Conservation (phyloP, 2,113 vertebrate genomes). For the Tympanuchus pallidicinctus region DNA sequence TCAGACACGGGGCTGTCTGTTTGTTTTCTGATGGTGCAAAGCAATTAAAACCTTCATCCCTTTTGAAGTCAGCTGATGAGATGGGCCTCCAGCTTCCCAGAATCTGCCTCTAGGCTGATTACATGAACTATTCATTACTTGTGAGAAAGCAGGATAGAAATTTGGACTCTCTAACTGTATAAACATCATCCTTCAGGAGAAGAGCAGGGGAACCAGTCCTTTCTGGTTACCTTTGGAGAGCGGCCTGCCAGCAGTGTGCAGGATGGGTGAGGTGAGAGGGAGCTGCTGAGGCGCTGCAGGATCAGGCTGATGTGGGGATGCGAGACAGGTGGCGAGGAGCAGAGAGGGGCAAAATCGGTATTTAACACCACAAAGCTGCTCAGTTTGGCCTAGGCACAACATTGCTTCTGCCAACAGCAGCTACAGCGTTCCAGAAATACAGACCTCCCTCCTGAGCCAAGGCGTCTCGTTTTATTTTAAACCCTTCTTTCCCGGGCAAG, state of each 20-base stretch:
- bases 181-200: background rate
- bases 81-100: background rate
- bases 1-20: background rate
- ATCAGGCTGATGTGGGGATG: background rate
- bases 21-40: constrained; percentile 50
- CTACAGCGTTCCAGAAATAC: background rate
- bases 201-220: background rate
- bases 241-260: background rate
- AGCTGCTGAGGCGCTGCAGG: background rate
- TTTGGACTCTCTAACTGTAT: background rate
- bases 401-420: background rate
- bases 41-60: constrained; percentile 31
- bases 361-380: constrained; percentile 17
- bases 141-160: background rate
- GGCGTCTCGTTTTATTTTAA: background rate
- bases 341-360: constrained; percentile 19
- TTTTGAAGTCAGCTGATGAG: constrained; percentile 43
- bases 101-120: constrained; percentile 15
- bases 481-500: background rate
- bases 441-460: background rate
- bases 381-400: background rate
- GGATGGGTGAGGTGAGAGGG: background rate
- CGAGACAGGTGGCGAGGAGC: constrained; percentile 18
- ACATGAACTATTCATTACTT: constrained; percentile 12
- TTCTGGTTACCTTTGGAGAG: background rate